Percentiles rank a stretch among this genome's conserved stretches.
Evolutionary conservation across 2,113 vertebrate genomes (phyloP).

Genomic region (Gasterosteus nipponicus): DNA sequence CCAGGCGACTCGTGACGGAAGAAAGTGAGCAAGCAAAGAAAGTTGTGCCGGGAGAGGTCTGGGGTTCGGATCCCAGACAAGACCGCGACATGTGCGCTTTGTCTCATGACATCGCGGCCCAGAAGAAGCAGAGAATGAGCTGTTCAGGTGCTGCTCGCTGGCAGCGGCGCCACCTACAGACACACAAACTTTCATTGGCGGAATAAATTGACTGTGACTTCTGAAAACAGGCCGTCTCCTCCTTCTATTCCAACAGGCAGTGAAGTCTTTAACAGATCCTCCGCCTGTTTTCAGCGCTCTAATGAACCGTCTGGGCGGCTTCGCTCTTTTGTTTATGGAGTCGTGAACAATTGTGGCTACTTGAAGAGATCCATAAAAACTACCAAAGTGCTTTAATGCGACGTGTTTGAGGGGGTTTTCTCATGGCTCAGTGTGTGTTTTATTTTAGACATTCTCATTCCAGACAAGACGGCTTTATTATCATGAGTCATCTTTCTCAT

Average conservation of each 20-base stretch:
- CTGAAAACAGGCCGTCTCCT: background rate
- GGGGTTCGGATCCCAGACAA: constrained; percentile 80
- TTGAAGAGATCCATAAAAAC: constrained; percentile 57
- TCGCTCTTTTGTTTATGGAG: constrained; percentile 49
- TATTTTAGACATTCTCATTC: background rate
- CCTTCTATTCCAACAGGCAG: constrained; percentile 8
- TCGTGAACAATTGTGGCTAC: constrained; percentile 55
- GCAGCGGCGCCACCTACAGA: background rate
- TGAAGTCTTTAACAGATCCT: constrained; percentile 27
- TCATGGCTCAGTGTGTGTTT: constrained; percentile 21
- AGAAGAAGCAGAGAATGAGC: too few species aligned
- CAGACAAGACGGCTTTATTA: constrained; percentile 1
- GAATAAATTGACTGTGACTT: background rate
- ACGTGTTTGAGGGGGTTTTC: constrained; percentile 34
- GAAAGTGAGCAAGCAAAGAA: background rate
- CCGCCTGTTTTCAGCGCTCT: constrained; percentile 15
- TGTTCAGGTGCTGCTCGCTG: background rate
- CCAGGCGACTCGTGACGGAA: background rate
- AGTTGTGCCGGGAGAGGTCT: constrained; percentile 78
- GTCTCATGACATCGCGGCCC: background rate
- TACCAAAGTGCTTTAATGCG: constrained; percentile 50
- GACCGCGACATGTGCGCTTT: constrained; percentile 36
- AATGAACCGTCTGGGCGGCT: constrained; percentile 37
- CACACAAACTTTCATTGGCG: background rate
- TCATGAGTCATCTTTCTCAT: background rate